Percentiles rank a stretch among this genome's conserved stretches.
phyloP scores from a whole-genome alignment of 1,140 invertebrate genomes.

The Ooceraea biroi region DNA sequence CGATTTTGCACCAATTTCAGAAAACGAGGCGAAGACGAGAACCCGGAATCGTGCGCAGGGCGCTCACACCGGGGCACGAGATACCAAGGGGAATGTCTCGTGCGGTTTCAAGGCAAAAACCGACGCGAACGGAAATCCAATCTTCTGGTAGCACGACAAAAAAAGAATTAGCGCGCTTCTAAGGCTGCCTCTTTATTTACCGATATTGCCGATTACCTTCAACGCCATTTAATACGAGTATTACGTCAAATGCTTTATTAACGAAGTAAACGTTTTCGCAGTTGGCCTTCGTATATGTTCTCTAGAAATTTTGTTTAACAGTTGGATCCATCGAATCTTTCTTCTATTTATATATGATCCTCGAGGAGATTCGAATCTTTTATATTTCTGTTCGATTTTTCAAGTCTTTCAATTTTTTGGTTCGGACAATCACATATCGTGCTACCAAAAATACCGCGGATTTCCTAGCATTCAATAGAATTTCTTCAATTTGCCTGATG shows the following conservation, averaged over 20 bases:
- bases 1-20: constrained; percentile 83
- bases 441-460: constrained; percentile 31
- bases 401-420: not conserved
- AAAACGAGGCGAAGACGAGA: constrained; percentile 69
- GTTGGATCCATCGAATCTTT: not conserved
- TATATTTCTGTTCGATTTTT: not conserved
- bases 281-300: not conserved
- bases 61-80: constrained; percentile 4
- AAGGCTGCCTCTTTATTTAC: constrained; percentile 5
- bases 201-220: constrained; percentile 13
- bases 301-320: not conserved
- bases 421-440: constrained; percentile 11
- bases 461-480: constrained; percentile 10
- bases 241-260: constrained; percentile 3
- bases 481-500: not conserved
- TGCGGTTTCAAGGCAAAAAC: constrained; percentile 31
- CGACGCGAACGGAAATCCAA: constrained; percentile 18
- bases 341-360: not conserved
- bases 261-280: not conserved
- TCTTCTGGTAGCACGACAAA: constrained; percentile 52
- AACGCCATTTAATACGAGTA: constrained; percentile 10
- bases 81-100: constrained; percentile 36
- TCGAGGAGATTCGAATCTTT: not conserved
- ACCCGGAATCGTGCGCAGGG: constrained; percentile 19
- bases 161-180: constrained; percentile 25